Evolutionary conservation across 2,797 vertebrate species (phyloP), one percentile per base, ranked within the genome.

Genomic region (Phrynocephalus guinanensis): DNA sequence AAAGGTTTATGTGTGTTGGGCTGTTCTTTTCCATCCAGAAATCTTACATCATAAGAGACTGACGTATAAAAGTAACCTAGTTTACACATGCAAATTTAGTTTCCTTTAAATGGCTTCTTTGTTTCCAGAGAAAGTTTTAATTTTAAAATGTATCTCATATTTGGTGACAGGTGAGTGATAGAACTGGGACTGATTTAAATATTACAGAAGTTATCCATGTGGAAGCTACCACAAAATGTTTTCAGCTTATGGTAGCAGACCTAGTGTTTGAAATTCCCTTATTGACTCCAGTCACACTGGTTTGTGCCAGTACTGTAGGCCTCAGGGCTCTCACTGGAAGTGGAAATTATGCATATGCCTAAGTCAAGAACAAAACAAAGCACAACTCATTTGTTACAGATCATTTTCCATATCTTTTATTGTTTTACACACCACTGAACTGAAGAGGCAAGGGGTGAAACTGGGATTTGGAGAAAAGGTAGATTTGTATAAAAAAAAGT

Each of bases 91-190:
- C 24, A 68, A 30, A 33, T 79, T 73, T 5, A 38, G 60, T 6
- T 73, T 70, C 67, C 88, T 90, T 2, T 86, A 72, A 90, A 82
- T 72, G 68, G 11, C 22, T 75, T 90, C 83, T 48, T 66, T 92
- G 83, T 71, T 82, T 75, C 82, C 79, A 68, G 79, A 71, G 78
- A 72, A n/a, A 81, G 7, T 0, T 20, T 60, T 38, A 9, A 6
- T 13, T 72, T 88, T 81, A 33, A 38, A 85, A 76, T 68, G 16
- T 33, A 77, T 22, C 1, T 60, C n/a, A 38, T 15, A 77, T 16
- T 52, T 44, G n/a, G 6, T 60, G 44, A 76, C 26, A 56, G 50
- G n/a, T 48, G 22, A 78, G 75, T 89, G 72, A 81, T 26, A 15
- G 44, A 84, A 80, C 82, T 24, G n/a, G 48, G 76, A 56, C 50